Evolutionary conservation across 2,113 vertebrate genomes (phyloP).

Genomic region (Atherinomorus stipes): DNA sequence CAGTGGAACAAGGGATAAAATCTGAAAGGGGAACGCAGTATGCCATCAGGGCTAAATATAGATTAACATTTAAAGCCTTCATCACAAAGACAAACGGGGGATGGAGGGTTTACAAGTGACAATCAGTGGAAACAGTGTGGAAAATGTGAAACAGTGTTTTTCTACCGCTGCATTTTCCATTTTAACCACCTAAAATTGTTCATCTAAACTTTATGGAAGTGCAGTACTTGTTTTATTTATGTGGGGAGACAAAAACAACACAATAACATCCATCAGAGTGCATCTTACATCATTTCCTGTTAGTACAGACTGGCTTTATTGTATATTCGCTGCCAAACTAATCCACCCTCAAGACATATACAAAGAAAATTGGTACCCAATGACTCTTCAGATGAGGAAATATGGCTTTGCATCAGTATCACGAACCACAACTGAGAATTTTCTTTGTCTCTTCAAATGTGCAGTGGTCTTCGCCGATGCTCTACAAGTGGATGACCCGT

Average conservation of each 20-base stretch:
- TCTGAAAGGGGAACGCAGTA: neutral
- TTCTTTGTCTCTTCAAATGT: neutral
- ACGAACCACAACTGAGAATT: neutral
- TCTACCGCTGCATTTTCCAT: neutral
- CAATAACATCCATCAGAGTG: neutral
- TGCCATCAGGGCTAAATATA: no score
- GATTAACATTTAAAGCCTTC: no score
- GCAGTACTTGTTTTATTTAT: neutral
- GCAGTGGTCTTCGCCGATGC: conserved; percentile 51
- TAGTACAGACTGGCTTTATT: neutral
- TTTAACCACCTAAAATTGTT: neutral
- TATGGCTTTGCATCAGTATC: neutral
- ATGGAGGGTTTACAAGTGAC: neutral
- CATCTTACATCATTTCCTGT: neutral
- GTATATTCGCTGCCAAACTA: neutral
- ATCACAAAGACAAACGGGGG: neutral
- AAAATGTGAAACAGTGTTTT: neutral
- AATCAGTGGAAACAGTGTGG: neutral
- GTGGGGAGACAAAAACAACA: neutral
- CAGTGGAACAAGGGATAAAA: neutral
- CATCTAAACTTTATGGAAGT: neutral
- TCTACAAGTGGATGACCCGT: conserved; percentile 74
- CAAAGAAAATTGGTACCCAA: neutral
- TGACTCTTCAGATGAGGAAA: neutral
- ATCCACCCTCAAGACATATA: neutral